Evolutionary conservation across 1,140 invertebrate genomes (phyloP).

Genomic region (Homarus americanus): DNA sequence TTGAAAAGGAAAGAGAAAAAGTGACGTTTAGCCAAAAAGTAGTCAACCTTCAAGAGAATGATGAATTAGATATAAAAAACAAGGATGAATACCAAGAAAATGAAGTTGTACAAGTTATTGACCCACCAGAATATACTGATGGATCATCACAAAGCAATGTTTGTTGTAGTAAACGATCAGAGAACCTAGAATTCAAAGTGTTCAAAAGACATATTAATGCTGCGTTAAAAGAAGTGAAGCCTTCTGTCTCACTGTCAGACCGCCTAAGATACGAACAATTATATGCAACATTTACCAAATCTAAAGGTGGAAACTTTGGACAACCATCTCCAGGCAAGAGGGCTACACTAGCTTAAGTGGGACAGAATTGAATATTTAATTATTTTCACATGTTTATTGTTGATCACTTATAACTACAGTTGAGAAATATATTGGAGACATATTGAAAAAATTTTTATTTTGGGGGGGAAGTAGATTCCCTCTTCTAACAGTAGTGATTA

Average conservation of each 20-base stretch:
- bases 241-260: constrained; percentile 83
- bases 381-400: no score
- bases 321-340: constrained; percentile 64
- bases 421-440: no score
- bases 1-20: constrained; percentile 16
- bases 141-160: neutral
- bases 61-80: neutral
- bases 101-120: neutral
- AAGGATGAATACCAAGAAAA: neutral
- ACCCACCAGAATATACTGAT: neutral
- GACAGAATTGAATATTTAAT: no score
- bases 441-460: no score
- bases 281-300: constrained; percentile 76
- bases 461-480: no score
- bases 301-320: constrained; percentile 47
- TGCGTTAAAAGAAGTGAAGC: constrained; percentile 82
- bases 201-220: constrained; percentile 79
- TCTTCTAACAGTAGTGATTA: no score
- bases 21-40: neutral
- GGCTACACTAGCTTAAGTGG: constrained; percentile 66
- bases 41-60: neutral
- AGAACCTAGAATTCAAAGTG: constrained; percentile 77
- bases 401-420: no score
- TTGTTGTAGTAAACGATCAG: constrained; percentile 17
- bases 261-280: constrained; percentile 81